Evolutionary conservation across 2,797 vertebrate genomes (phyloP).

Genomic region (Dendrocincla fuliginosa): DNA sequence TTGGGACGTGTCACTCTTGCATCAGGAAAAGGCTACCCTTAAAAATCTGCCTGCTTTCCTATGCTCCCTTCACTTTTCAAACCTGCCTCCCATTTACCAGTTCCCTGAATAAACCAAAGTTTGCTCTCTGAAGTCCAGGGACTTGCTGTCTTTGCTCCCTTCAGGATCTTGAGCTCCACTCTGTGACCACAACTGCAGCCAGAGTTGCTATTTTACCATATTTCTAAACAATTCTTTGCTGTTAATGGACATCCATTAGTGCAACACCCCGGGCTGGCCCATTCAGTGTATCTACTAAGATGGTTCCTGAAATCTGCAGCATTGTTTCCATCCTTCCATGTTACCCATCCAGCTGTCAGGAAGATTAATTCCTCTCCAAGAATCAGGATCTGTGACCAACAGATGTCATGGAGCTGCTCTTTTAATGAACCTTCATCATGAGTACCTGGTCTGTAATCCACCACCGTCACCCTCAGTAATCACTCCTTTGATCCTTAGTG

Average conservation of each 20-base stretch:
- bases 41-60: background rate
- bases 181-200: background rate
- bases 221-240: background rate
- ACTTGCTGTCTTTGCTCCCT: background rate
- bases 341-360: background rate
- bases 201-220: background rate
- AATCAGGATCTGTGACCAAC: background rate
- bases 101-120: background rate
- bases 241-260: background rate
- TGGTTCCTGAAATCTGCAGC: background rate
- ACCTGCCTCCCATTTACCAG: background rate
- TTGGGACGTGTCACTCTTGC: background rate
- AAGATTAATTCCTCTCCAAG: background rate
- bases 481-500: background rate
- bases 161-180: background rate
- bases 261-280: background rate
- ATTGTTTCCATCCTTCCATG: background rate
- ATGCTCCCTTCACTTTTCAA: background rate
- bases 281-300: background rate
- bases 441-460: background rate
- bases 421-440: background rate
- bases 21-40: background rate
- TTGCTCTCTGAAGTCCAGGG: background rate
- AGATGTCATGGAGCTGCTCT: background rate
- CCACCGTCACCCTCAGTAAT: background rate